Percentiles rank a stretch among this genome's conserved stretches.
Conservation (phyloP, 92 coral and sea anemone species). For the Zoanthus sansibaricus region DNA sequence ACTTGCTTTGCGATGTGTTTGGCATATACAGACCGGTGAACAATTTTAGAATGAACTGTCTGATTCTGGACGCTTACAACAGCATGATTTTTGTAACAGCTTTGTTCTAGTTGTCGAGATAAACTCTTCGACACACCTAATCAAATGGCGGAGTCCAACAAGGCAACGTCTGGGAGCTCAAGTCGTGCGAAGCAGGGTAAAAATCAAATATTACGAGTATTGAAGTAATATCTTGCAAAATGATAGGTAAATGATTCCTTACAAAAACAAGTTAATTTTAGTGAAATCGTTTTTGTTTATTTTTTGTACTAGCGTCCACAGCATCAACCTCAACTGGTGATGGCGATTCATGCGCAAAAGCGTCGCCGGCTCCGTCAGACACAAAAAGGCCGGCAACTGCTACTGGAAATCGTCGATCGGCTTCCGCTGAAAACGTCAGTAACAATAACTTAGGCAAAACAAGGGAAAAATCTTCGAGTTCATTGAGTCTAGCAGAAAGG, state of each 20-base stretch:
- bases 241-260: not conserved
- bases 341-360: conserved; percentile 28
- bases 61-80: conserved; percentile 34
- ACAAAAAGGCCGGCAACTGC: conserved; percentile 70
- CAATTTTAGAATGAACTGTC: conserved; percentile 64
- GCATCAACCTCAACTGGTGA: conserved; percentile 16
- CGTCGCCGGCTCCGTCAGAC: conserved; percentile 50
- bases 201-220: not conserved
- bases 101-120: conserved; percentile 26
- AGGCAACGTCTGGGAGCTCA: conserved; percentile 74
- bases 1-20: conserved; percentile 62
- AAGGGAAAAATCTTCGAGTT: conserved; percentile 40
- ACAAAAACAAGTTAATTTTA: not conserved
- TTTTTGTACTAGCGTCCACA: conserved; percentile 43
- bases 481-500: conserved; percentile 66
- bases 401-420: conserved; percentile 60
- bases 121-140: conserved; percentile 83
- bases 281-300: conserved; percentile 24
- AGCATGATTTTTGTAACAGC: conserved; percentile 36
- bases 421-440: conserved; percentile 72
- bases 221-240: not conserved
- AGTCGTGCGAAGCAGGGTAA: conserved; percentile 87
- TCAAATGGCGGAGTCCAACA: conserved; percentile 84
- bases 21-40: conserved; percentile 39
- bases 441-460: conserved; percentile 33